A percentile compares a stretch with the other conserved stretches of the same genome.
These are phyloP conservation scores for Drosophila pullipes DNA, from an alignment of 2,888 invertebrate genomes.

Conservation along the genomic window DNA sequence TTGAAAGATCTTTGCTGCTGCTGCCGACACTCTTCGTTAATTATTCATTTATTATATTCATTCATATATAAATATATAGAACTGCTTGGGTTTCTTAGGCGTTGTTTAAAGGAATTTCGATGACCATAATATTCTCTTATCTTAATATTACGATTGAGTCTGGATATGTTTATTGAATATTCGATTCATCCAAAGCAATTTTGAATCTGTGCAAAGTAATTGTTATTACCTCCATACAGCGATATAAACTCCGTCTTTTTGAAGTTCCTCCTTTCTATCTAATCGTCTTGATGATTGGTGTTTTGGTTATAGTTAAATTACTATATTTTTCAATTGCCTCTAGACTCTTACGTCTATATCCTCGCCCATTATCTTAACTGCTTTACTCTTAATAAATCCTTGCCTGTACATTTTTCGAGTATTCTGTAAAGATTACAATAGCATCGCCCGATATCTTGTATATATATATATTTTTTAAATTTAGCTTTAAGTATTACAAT, in stretches of 20 bases:
- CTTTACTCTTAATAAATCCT: too few relatives aligned
- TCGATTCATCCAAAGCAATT: not conserved
- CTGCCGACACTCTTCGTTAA: too few relatives aligned
- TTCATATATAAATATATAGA: not conserved
- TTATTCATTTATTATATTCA: not conserved
- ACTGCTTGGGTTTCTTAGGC: not conserved
- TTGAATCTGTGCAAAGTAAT: not conserved
- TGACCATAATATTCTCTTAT: not conserved
- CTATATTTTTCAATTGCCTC: not conserved
- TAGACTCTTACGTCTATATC: not conserved
- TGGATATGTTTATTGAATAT: not conserved
- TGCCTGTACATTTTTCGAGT: not conserved
- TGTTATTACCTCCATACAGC: not conserved
- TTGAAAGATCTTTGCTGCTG: too few relatives aligned
- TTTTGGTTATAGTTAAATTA: not conserved
- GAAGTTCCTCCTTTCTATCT: not conserved
- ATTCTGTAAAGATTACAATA: not conserved
- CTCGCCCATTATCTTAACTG: not conserved
- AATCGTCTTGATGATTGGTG: not conserved
- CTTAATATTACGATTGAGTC: not conserved
- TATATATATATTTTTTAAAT: too few relatives aligned
- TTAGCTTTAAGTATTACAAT: too few relatives aligned
- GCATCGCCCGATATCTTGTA: not conserved
- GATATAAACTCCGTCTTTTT: not conserved
- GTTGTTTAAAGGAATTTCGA: not conserved